Conservation (phyloP, 2,888 invertebrate genomes). For the Drosophila leonis region DNA sequence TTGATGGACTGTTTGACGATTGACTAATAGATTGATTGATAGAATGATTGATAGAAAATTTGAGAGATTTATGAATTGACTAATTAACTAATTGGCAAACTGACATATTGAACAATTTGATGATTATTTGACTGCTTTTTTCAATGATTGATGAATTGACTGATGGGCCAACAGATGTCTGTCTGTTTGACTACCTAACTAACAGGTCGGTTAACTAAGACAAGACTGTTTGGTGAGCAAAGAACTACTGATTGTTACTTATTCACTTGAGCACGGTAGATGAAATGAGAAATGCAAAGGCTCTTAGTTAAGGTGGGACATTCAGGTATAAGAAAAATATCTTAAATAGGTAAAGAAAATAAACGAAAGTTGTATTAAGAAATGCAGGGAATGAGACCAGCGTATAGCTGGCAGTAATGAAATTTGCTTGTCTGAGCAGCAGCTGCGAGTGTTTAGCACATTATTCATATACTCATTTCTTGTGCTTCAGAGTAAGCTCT, state of each 20-base stretch:
- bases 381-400: constrained; percentile 1
- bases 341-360: not conserved
- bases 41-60: not conserved
- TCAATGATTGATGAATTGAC: not conserved
- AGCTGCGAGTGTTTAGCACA: constrained; percentile 42
- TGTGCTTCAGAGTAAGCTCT: constrained; percentile 51
- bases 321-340: not conserved
- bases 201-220: not conserved
- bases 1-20: not conserved
- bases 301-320: not conserved
- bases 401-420: constrained; percentile 8
- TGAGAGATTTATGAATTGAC: not conserved
- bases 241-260: not conserved
- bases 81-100: not conserved
- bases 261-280: too few relatives aligned
- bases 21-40: not conserved
- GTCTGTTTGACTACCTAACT: not conserved
- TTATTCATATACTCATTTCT: constrained; percentile 62
- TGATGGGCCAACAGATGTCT: not conserved
- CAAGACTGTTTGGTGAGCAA: not conserved
- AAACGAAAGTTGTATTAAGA: not conserved
- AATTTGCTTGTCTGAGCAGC: constrained; percentile 21
- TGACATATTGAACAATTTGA: not conserved
- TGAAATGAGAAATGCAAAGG: not conserved
- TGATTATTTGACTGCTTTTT: not conserved